Evolutionary conservation across 2,888 invertebrate species (phyloP), one percentile per base, ranked within the genome.

Genomic region (Crepidodera aurea): DNA sequence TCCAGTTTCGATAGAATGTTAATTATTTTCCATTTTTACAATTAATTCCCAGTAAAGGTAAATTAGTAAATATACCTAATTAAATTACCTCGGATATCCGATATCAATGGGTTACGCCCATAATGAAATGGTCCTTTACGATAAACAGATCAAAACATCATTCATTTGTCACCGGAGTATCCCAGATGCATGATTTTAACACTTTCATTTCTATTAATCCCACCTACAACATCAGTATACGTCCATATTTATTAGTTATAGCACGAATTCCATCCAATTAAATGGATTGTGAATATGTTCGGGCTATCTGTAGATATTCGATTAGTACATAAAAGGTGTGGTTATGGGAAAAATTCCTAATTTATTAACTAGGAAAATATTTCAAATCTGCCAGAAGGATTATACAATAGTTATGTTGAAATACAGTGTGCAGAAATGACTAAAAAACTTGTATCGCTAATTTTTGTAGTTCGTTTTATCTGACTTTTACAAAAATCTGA

Each of bases 31-130:
- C n/a, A n/a, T n/a, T n/a, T n/a, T n/a, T n/a, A n/a, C n/a, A n/a
- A n/a, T n/a, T n/a, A n/a, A n/a, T n/a, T n/a, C n/a, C n/a, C n/a
- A n/a, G n/a, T n/a, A n/a, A n/a, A n/a, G n/a, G n/a, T n/a, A n/a
- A 44, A 44, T 19, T 44, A 22, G 22, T 44, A 13, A 34, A 34
- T 34, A 34, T 4, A 12, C 34, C 34, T 34, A 65, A 69, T 69
- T 69, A 68, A 69, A 69, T 69, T 46, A 25, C 22, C 22, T 37
- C 34, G n/a, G 12, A 34, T 34, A 34, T 13, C 34, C 34, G n/a
- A n/a, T 34, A 34, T 34, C 13, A 13, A 10, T 34, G 13, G 34
- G 5, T 34, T 10, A 13, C 34, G 12, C 34, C 34, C 10, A 34
- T 34, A 34, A 34, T 34, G 34, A 34, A 34, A 34, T 34, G 2